phyloP scores from a whole-genome alignment of 2,888 invertebrate species.

The Pyrocoelia pectoralis region DNA sequence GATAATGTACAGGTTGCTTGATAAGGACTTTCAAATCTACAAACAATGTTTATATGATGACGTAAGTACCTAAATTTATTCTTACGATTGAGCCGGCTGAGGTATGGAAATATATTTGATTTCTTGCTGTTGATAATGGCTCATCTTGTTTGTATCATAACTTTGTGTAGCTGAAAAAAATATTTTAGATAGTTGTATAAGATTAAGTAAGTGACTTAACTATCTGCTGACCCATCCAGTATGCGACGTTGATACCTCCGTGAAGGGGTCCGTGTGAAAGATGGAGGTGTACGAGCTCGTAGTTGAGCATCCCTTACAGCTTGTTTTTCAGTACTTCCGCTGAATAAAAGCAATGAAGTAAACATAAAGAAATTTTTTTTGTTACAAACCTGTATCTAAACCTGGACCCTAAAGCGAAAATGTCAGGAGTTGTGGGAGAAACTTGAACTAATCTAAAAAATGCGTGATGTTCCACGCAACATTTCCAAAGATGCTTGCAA shows the following conservation, averaged over 20 bases:
- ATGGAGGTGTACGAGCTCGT: slow-evolving; percentile 62
- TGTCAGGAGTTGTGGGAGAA: slow-evolving; percentile 76
- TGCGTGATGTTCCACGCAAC: slow-evolving; percentile 95
- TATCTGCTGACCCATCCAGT: slow-evolving; percentile 65
- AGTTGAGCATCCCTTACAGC: slow-evolving; percentile 62
- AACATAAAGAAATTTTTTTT: neutral
- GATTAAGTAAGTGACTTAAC: too few species aligned
- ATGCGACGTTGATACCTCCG: slow-evolving; percentile 69
- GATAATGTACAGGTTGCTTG: slow-evolving; percentile 63
- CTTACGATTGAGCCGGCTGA: slow-evolving; percentile 65
- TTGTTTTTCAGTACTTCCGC: slow-evolving; percentile 72
- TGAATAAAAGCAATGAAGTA: slow-evolving; percentile 51
- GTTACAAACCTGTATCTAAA: slow-evolving; percentile 75
- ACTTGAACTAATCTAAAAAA: slow-evolving; percentile 89
- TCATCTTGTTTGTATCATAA: slow-evolving; percentile 53
- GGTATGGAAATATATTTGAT: slow-evolving; percentile 66
- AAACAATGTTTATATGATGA: too few species aligned
- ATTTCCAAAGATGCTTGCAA: slow-evolving; percentile 95
- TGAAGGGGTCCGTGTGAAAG: slow-evolving; percentile 71
- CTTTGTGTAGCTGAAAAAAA: slow-evolving; percentile 53
- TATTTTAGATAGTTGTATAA: slow-evolving; percentile 44
- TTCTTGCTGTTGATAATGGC: slow-evolving; percentile 57
- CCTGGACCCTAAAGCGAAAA: slow-evolving; percentile 80
- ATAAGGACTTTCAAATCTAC: slow-evolving; percentile 63
- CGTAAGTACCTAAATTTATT: slow-evolving; percentile 28